Base-by-base conservation (phyloP, 2,797 vertebrate species). In the Bovichtus diacanthus region DNA sequence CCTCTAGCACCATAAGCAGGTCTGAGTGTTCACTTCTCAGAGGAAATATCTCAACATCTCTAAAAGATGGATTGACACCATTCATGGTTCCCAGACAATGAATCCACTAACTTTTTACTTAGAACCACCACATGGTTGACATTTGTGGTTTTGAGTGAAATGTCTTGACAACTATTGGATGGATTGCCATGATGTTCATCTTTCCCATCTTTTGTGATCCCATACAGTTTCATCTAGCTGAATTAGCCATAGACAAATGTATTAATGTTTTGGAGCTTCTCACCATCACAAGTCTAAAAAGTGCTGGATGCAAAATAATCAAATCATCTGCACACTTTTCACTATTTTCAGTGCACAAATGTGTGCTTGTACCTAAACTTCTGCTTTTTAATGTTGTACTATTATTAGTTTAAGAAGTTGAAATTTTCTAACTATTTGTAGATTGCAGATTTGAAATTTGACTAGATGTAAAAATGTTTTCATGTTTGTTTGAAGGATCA, bases 341-440 rank as follows among this genome's bases (percentile, higher is more conserved):
- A 54, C 29, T 51, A 23, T 15, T 23, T 36, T 15, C 8, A 25
- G 18, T 9, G 0, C 38, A 29, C n/a, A 58, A 38, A 11, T 21
- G 53, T 60, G 18, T 21, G n/a, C 5, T 12, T 15, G 23, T 8
- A 10, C 4, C 16, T 49, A n/a, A n/a, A n/a, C n/a, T n/a, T n/a
- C n/a, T n/a, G n/a, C n/a, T 31, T 21, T 66, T 53, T 41, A 53
- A 34, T 34, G 47, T 56, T 55, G 12, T n/a, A 18, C 51, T 68
- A 3, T 31, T 19, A 39, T 18, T 36, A 2, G 12, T 55, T 55
- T 9, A 23, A n/a, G 39, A 19, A 19, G 9, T 34, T 34, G 50
- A 6, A 38, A 50, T 27, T n/a, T n/a, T 66, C 4, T n/a, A 15
- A 54, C 0, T 39, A 10, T 18, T 65, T 9, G 4, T 29, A 13